These are phyloP conservation scores for Oeneis ivallda DNA, from an alignment of 2,888 invertebrate species.

Conservation along the genomic window DNA sequence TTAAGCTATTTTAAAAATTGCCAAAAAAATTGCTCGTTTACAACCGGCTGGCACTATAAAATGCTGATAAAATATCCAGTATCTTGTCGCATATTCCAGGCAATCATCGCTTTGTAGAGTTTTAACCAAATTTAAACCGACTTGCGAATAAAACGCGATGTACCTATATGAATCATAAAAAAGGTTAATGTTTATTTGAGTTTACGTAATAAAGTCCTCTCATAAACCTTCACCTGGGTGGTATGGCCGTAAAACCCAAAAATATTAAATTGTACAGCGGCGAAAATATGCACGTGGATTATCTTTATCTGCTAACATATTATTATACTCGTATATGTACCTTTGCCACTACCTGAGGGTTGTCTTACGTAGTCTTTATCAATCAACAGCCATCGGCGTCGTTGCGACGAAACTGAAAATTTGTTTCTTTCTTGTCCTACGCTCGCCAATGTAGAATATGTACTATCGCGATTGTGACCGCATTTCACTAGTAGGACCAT, in stretches of 20 bases:
- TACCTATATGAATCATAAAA: conserved; percentile 33
- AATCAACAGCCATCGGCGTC: background rate
- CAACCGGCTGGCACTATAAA: conserved; percentile 48
- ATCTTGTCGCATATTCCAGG: conserved; percentile 58
- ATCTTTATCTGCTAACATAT: conserved; percentile 11
- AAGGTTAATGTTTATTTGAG: conserved; percentile 35
- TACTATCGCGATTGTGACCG: too few species aligned
- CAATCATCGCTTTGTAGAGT: conserved; percentile 37
- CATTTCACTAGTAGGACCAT: too few species aligned
- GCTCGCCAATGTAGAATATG: too few species aligned
- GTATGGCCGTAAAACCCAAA: conserved; percentile 27
- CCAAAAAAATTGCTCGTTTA: background rate
- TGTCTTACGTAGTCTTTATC: background rate
- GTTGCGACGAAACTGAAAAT: too few species aligned
- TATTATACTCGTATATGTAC: too few species aligned
- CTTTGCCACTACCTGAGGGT: background rate
- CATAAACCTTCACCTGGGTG: conserved; percentile 34
- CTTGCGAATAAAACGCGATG: conserved; percentile 35
- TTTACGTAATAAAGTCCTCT: conserved; percentile 35
- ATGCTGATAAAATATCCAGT: conserved; percentile 59
- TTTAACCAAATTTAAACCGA: conserved; percentile 48
- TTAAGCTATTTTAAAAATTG: background rate
- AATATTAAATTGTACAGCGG: conserved; percentile 28
- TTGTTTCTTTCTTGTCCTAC: too few species aligned
- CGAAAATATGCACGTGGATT: conserved; percentile 7